Percentiles rank a stretch among this genome's conserved stretches.
Evolutionary conservation across 2,113 vertebrate genomes (phyloP).

Genomic region (Lamprologus speciosus): DNA sequence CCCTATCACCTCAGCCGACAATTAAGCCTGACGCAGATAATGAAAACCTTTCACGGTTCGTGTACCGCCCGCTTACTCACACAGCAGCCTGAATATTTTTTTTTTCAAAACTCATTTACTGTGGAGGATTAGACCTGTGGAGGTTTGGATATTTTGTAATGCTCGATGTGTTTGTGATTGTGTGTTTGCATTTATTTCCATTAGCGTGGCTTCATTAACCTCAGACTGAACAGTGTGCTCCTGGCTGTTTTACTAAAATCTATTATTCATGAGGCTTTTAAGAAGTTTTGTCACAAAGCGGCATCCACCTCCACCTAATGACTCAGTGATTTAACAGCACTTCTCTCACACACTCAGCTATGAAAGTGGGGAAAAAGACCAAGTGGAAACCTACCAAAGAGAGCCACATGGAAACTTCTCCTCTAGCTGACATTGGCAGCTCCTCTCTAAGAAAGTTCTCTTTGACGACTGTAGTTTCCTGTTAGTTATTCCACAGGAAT

Average conservation of each 20-base stretch:
- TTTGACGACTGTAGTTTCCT: constrained; percentile 8
- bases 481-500: constrained; percentile 36
- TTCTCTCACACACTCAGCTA: background rate
- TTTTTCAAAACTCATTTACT: background rate
- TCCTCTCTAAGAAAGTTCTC: background rate
- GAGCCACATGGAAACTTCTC: background rate
- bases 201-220: background rate
- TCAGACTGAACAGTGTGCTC: background rate
- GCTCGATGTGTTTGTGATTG: background rate
- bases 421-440: background rate
- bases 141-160: background rate
- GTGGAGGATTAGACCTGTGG: background rate
- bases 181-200: background rate
- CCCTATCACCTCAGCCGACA: background rate
- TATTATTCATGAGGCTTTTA: constrained; percentile 14
- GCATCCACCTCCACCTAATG: background rate
- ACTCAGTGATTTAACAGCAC: constrained; percentile 15
- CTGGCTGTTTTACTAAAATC: background rate
- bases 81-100: background rate
- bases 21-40: constrained; percentile 14
- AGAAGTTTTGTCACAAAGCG: constrained; percentile 9
- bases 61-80: background rate
- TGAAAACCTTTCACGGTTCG: constrained; percentile 11
- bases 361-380: background rate
- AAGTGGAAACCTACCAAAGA: background rate